These are phyloP conservation scores for Mantis religiosa DNA, from an alignment of 2,888 invertebrate genomes.

Conservation along the genomic window DNA sequence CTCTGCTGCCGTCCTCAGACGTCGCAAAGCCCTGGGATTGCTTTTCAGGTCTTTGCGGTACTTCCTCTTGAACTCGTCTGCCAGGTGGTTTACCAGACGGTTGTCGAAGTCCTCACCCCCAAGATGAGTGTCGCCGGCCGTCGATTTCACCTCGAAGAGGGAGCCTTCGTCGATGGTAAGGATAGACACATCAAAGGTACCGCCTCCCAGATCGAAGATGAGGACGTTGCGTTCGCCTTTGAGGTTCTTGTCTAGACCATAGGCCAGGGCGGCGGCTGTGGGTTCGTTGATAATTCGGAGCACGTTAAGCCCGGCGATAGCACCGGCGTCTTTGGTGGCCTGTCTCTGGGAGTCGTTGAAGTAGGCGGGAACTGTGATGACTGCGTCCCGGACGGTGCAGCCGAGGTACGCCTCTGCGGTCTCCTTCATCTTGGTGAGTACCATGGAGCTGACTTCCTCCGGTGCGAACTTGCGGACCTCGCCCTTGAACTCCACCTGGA, in stretches of 20 bases:
- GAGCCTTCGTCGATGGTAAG: slow-evolving; percentile 86
- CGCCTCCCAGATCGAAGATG: slow-evolving; percentile 80
- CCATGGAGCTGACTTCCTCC: slow-evolving; percentile 91
- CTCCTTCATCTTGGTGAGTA: slow-evolving; percentile 89
- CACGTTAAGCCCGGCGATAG: slow-evolving; percentile 80
- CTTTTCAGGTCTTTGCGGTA: slow-evolving; percentile 83
- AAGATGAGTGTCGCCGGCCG: slow-evolving; percentile 92
- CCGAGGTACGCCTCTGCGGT: slow-evolving; percentile 86
- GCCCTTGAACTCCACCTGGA: slow-evolving; percentile 81
- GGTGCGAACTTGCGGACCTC: slow-evolving; percentile 85
- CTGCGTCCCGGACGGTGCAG: slow-evolving; percentile 76
- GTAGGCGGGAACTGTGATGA: slow-evolving; percentile 86
- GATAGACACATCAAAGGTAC: slow-evolving; percentile 93
- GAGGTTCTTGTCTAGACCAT: slow-evolving; percentile 68
- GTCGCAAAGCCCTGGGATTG: slow-evolving; percentile 86
- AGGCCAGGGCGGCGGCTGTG: slow-evolving; percentile 82
- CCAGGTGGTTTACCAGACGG: slow-evolving; percentile 84
- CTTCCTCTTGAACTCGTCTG: slow-evolving; percentile 87
- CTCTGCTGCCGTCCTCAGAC: slow-evolving; percentile 89
- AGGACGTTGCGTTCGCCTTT: slow-evolving; percentile 75
- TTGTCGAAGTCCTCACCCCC: slow-evolving; percentile 93
- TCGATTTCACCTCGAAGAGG: slow-evolving; percentile 87
- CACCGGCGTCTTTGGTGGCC: slow-evolving; percentile 89
- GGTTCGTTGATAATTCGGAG: slow-evolving; percentile 88
- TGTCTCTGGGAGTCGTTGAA: slow-evolving; percentile 89